Base-by-base conservation (phyloP, 2,888 invertebrate genomes). In the Brachypalpus laphriformis region DNA sequence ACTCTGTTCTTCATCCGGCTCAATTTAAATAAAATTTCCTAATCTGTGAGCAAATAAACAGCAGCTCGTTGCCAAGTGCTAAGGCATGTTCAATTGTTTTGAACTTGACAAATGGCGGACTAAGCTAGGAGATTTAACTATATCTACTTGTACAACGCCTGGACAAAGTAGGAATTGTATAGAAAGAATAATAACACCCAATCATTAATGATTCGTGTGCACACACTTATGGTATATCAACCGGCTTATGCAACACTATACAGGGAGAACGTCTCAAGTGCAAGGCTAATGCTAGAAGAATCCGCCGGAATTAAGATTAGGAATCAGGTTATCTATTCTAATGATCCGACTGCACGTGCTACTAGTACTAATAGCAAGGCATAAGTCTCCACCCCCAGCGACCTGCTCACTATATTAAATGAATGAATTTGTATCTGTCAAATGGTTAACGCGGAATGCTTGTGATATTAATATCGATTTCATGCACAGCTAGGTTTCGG, bases 71-170 rank as follows among this genome's bases (percentile, higher is more conserved):
- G 20, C 37, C 47, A 61, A 78, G 61, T 42, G 47, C 14, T 25
- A 28, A 14, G 3, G 22, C 6, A 25, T 47, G 42, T n/a, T 63
- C 49, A 82, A 83, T 78, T 83, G 34, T 61, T 83, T 80, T 70
- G 80, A 78, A 74, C 80, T 83, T 83, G 82, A 83, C 34, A 59
- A 65, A 63, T 14, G 34, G n/a, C 14, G 42, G 16, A 31, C 18
- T 14, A 54, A 56, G 49, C 56, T 40, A 28, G 16, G 25, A 25
- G 47, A 51, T 45, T 81, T 61, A 74, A 18, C 34, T 47, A 18
- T 16, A 8, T 0, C 1, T 9, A 51, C 14, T 42, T 11, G 22
- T 61, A 42, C 9, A 11, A 22, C 40, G 11, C 42, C 25, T 61
- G 42, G 7, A 2, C 49, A 22, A 20, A 34, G 16, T 9, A 61